These are phyloP conservation scores for Ellobius talpinus DNA, from an alignment of 2,113 vertebrate species.

Conservation along the genomic window DNA sequence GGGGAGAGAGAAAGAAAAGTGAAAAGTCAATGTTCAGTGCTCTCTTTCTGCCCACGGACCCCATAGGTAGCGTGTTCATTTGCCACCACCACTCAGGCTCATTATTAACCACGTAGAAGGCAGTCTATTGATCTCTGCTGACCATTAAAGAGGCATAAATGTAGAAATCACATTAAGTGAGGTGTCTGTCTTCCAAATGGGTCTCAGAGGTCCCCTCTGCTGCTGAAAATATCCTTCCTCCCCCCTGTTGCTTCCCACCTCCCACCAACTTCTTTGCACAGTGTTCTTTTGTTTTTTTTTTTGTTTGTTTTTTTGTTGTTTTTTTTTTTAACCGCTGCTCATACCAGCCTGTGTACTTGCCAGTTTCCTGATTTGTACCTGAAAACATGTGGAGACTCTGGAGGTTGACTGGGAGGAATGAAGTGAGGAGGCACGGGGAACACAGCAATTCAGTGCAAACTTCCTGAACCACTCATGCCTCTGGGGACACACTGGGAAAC, in stretches of 20 bases:
- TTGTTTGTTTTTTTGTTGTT: neutral
- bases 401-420: neutral
- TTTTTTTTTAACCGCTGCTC: neutral
- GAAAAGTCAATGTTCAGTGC: conserved; percentile 77
- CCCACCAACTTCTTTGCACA: neutral
- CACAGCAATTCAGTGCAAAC: neutral
- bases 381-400: neutral
- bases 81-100: neutral
- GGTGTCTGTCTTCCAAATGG: conserved; percentile 35
- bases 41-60: conserved; percentile 56
- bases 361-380: neutral
- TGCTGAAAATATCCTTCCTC: neutral
- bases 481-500: neutral
- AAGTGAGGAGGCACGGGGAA: neutral
- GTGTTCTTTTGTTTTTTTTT: neutral
- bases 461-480: neutral
- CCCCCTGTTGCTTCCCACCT: neutral
- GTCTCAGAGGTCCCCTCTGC: neutral
- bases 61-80: neutral
- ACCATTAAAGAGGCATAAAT: neutral
- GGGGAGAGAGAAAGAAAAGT: conserved; percentile 83
- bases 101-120: neutral
- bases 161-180: neutral
- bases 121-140: neutral
- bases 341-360: neutral